Base-by-base conservation (phyloP, 2,888 invertebrate genomes). In the Stratiomys singularior region DNA sequence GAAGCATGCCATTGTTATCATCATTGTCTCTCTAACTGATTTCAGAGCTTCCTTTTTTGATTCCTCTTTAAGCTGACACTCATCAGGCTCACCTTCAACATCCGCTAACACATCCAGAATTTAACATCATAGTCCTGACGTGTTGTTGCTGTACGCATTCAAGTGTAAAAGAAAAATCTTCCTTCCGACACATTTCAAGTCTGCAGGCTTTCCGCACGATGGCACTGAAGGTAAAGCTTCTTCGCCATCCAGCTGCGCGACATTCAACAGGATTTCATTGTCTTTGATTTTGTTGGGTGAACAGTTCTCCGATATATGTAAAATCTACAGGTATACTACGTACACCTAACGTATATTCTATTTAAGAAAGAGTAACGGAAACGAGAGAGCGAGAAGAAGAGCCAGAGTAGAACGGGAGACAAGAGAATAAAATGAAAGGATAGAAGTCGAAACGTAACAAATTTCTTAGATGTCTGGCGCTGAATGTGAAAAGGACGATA, bases 151-250 rank as follows among this genome's bases (percentile, higher is more conserved):
- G 37, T 11, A 37, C 4, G 13, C 69, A 30, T 69, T 47, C 25
- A 69, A 47, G 69, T 30, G 69, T 13, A 69, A 46, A 69, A 47
- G 60, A 21, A 69, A 4, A 69, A 9, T 23, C 18, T n/a, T 25
- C 25, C 30, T 46, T 46, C 69, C 69, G 69, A 25, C 69, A 69
- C 25, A 25, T 37, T 44, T 18, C 27, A 47, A 69, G 69, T 69
- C 69, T 30, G 69, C 69, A 69, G 69, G 56, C 67, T 77, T 77
- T 67, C 67, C 67, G 67, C 58, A 77, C 56, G 76, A 77, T 77
- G 76, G 66, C 76, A 52, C 67, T 58, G 69, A 69, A 47, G 15
- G 44, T 25, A 69, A 69, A 69, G 69, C 69, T 69, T 15, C 67
- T 1, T 3, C n/a, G 30, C n/a, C 37, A 37, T 37, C 37, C 37